phyloP scores from a whole-genome alignment of 2,113 vertebrate genomes.

The Phasianus colchicus region DNA sequence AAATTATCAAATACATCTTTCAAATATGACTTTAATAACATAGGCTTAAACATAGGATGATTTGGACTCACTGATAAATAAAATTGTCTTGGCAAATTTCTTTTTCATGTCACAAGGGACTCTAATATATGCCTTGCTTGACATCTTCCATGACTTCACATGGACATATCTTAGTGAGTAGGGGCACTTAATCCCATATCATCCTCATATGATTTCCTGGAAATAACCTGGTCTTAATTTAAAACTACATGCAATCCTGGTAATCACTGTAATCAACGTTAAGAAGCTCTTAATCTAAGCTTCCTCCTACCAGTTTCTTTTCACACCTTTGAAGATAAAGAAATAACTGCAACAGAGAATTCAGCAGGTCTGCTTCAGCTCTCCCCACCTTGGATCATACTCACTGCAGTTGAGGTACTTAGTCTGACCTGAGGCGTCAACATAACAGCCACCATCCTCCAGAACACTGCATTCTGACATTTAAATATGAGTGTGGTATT shows the following conservation, averaged over 20 bases:
- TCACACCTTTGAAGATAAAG: not conserved
- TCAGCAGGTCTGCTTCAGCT: not conserved
- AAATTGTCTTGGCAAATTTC: not conserved
- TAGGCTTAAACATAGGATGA: not conserved
- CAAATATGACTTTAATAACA: not conserved
- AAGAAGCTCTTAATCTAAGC: not conserved
- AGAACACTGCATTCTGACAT: not conserved
- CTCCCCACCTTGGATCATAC: not conserved
- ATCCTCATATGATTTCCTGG: not conserved
- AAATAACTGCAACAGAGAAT: not conserved
- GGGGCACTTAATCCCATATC: accelerated
- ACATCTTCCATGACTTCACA: not conserved
- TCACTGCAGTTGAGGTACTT: not conserved
- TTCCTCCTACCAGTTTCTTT: not conserved
- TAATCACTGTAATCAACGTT: not conserved
- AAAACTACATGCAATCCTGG: not conserved
- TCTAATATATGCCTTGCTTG: not conserved
- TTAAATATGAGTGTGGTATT: not conserved
- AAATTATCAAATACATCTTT: not conserved
- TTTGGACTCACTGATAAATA: not conserved
- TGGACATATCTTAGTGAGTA: not conserved
- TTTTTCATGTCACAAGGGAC: not conserved
- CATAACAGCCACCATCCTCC: not conserved
- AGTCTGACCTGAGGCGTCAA: slow-evolving; percentile 56
- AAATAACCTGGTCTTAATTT: not conserved